Evolutionary conservation across 2,113 vertebrate genomes (phyloP), one percentile per base, ranked within the genome.

Genomic region (Orientallactaga bullata): DNA sequence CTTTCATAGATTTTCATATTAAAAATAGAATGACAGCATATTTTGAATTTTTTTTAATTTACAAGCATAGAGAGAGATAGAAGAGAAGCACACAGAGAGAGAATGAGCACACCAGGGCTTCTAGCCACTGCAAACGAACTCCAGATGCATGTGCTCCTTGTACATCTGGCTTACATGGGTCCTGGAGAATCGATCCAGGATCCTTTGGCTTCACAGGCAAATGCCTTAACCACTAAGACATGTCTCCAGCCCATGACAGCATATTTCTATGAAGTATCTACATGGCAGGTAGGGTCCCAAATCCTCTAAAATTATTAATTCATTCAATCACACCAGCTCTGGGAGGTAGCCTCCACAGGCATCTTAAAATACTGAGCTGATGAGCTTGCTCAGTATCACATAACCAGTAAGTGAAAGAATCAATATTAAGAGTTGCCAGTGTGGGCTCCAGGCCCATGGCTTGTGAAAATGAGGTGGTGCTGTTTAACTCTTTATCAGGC

Each of bases 231-330:
- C n/a, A n/a, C n/a, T n/a, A n/a, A n/a, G n/a, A n/a, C n/a, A n/a
- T n/a, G n/a, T n/a, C n/a, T n/a, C n/a, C n/a, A n/a, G n/a, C n/a
- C n/a, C n/a, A 79, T 60, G 13, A 86, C 11, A 65, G 7, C n/a
- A 81, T 85, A 28, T 24, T 42, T 23, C 32, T 86, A 6, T 61
- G 37, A 7, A 85, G 26, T 51, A 42, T 35, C 88, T 79, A 4
- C n/a, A 91, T 32, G 58, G n/a, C 61, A 90, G 47, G 23, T 37
- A 85, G 8, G 42, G 0, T 85, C 92, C 26, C 47, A 60, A 88
- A 78, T 42, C 78, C 32, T 60, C 71, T 73, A n/a, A 81, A 79
- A 85, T 47, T 91, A 87, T 78, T 81, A 26, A 89, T 37, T 85
- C n/a, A 80, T 61, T 93, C 85, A 39, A 18, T 84, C 26, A 60